Evolutionary conservation across 2,797 vertebrate species (phyloP).

Genomic region (Catharus ustulatus): DNA sequence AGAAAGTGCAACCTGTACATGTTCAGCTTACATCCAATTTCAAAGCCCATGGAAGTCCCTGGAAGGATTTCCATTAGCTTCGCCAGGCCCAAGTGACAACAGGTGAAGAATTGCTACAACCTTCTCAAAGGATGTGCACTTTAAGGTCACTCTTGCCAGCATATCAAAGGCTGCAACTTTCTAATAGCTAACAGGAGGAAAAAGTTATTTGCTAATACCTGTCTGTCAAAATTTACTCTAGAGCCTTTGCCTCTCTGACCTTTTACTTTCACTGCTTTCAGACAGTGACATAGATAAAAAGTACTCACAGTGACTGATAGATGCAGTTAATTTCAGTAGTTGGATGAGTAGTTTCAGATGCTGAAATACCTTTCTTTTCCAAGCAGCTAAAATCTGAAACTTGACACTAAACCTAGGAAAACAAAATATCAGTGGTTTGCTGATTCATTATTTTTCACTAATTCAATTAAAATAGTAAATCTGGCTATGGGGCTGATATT

Average conservation of each 20-base stretch:
- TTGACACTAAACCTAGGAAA: neutral
- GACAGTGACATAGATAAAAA: neutral
- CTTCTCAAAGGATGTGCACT: neutral
- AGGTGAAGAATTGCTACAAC: neutral
- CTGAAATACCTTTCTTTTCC: neutral
- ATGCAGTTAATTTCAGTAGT: neutral
- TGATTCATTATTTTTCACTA: neutral
- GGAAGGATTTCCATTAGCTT: neutral
- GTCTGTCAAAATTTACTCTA: neutral
- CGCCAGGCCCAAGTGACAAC: neutral
- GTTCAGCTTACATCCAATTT: neutral
- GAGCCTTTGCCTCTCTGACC: neutral
- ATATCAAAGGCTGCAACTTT: neutral
- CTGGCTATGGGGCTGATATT: neutral
- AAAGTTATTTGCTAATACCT: neutral
- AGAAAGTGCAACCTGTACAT: neutral
- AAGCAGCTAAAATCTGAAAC: neutral
- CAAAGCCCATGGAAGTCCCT: neutral
- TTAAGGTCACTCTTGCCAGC: neutral
- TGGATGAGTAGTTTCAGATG: neutral
- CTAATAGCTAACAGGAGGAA: neutral
- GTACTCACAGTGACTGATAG: neutral
- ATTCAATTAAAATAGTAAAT: neutral
- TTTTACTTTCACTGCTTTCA: neutral
- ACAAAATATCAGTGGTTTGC: neutral